phyloP scores from a whole-genome alignment of 2,113 vertebrate genomes.

The Nothocercus nigrocapillus region DNA sequence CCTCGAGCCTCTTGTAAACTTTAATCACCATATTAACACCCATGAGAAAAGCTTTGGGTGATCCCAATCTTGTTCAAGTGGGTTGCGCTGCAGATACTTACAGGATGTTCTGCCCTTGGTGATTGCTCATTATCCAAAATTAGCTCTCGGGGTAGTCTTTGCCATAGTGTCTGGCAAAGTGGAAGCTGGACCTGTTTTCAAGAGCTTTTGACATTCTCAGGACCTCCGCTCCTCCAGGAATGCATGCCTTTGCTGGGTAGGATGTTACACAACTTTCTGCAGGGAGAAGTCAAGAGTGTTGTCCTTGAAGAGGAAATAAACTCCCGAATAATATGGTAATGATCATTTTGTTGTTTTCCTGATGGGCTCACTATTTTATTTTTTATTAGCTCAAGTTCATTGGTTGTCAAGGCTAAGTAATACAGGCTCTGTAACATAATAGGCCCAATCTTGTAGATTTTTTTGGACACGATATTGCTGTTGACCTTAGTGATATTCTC shows the following conservation, averaged over 20 bases:
- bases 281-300: not conserved
- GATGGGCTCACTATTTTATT: not conserved
- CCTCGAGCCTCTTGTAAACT: conserved; percentile 41
- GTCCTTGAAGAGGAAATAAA: fast-evolving
- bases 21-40: conserved; percentile 69
- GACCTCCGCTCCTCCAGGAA: conserved; percentile 53
- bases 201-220: conserved; percentile 73
- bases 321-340: not conserved
- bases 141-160: conserved; percentile 48
- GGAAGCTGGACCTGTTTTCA: conserved; percentile 69
- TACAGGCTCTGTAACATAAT: not conserved
- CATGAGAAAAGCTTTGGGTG: conserved; percentile 56
- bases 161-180: conserved; percentile 56
- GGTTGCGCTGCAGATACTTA: conserved; percentile 56
- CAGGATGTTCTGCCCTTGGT: conserved; percentile 63
- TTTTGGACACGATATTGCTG: conserved; percentile 1
- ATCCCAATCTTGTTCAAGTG: conserved; percentile 64
- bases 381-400: not conserved
- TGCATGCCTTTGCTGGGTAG: not conserved
- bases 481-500: not conserved
- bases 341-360: not conserved
- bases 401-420: not conserved
- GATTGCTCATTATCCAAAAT: conserved; percentile 69
- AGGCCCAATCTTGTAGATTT: not conserved
- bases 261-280: not conserved